phyloP scores from a whole-genome alignment of 1,140 invertebrate species.

The Colletes latitarsis region DNA sequence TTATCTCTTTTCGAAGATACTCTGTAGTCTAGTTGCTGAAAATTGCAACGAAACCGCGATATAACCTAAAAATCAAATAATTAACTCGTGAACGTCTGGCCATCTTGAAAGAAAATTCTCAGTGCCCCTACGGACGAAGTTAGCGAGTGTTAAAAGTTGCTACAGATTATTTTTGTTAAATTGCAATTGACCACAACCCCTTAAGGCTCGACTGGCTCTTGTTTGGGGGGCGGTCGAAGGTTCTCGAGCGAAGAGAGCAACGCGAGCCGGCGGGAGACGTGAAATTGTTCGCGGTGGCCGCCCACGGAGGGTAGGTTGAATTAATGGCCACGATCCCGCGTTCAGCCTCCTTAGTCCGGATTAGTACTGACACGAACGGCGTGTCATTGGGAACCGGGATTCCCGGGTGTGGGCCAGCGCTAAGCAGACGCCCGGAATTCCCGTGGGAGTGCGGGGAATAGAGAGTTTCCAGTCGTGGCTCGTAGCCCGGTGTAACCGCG shows the following conservation, averaged over 20 bases:
- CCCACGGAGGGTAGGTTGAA: constrained; percentile 60
- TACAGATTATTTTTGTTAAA: too few relatives aligned
- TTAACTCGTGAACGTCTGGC: too few relatives aligned
- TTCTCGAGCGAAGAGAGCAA: background rate
- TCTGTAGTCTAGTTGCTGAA: too few relatives aligned
- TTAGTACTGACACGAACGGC: constrained; percentile 74
- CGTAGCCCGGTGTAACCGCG: constrained; percentile 34
- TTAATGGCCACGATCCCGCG: constrained; percentile 70
- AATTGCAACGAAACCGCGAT: too few relatives aligned
- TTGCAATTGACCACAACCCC: too few relatives aligned
- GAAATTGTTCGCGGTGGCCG: constrained; percentile 61
- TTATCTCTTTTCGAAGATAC: too few relatives aligned
- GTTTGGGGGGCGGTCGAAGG: background rate
- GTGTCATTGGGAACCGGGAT: constrained; percentile 73
- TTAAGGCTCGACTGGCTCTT: too few relatives aligned
- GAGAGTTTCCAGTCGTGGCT: constrained; percentile 6
- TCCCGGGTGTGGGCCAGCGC: constrained; percentile 48
- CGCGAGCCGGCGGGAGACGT: background rate
- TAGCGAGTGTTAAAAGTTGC: too few relatives aligned
- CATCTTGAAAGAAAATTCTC: too few relatives aligned
- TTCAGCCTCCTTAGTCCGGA: constrained; percentile 74
- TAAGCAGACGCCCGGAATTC: constrained; percentile 51
- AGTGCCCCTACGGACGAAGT: too few relatives aligned
- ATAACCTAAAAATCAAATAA: too few relatives aligned
- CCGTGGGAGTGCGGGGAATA: constrained; percentile 35